Evolutionary conservation across 1,140 invertebrate genomes (phyloP).

Genomic region (Lordiphosa collinella): DNA sequence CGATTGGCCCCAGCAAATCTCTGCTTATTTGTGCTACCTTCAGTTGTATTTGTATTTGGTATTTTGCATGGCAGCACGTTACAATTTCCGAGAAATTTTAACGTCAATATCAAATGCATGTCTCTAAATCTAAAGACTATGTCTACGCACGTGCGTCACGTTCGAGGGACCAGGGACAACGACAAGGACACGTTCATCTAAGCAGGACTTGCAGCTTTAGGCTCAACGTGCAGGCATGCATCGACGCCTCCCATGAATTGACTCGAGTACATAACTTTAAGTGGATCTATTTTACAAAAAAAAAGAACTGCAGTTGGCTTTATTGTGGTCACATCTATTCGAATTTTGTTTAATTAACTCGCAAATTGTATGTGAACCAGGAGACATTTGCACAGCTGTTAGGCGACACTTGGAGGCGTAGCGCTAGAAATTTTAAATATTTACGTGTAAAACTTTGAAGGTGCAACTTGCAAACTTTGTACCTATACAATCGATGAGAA

Average conservation of each 20-base stretch:
- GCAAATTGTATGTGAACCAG: no score
- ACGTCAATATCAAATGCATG: slow-evolving; percentile 66
- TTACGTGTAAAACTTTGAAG: no score
- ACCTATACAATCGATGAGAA: no score
- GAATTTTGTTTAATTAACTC: no score
- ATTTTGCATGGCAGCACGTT: slow-evolving; percentile 42
- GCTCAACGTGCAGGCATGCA: slow-evolving; percentile 42
- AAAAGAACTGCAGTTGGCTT: no score
- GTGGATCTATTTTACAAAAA: no score
- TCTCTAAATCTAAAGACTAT: slow-evolving; percentile 20
- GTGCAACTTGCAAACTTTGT: no score
- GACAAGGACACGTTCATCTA: slow-evolving; percentile 34
- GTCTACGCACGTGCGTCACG: slow-evolving; percentile 62
- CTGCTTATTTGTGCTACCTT: slow-evolving; percentile 50
- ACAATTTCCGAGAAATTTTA: slow-evolving; percentile 47
- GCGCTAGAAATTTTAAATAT: no score
- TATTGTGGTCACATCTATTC: no score
- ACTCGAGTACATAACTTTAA: slow-evolving; percentile 44
- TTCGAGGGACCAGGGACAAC: slow-evolving; percentile 15
- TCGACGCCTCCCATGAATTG: slow-evolving; percentile 45
- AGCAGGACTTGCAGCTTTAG: slow-evolving; percentile 1
- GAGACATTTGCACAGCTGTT: no score
- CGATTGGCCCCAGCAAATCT: slow-evolving; percentile 61
- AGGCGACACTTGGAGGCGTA: no score
- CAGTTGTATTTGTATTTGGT: slow-evolving; percentile 23